Evolutionary conservation across 2,888 invertebrate genomes (phyloP).

Genomic region (Antitype chi): DNA sequence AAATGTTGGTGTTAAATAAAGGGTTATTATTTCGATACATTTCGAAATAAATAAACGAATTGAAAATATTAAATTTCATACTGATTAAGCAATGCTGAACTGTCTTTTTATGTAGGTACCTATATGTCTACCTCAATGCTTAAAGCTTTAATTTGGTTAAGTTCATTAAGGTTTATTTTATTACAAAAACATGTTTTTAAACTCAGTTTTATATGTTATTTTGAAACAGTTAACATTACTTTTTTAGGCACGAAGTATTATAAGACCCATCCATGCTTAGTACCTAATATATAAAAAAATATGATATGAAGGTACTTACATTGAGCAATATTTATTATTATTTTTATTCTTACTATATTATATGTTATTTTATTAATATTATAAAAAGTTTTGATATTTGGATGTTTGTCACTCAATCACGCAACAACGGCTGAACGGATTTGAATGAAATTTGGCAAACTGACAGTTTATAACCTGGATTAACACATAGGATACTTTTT

Average conservation of each 20-base stretch:
- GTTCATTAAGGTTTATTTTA: background rate
- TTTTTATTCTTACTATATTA: too few species aligned
- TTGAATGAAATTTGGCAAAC: too few species aligned
- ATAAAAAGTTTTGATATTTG: too few species aligned
- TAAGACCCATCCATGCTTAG: background rate
- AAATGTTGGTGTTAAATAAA: constrained; percentile 50
- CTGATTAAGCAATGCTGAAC: constrained; percentile 12
- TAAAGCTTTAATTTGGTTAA: background rate
- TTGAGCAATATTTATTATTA: background rate
- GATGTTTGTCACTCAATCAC: too few species aligned
- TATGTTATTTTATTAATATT: too few species aligned
- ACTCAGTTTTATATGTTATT: background rate
- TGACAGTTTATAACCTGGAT: too few species aligned
- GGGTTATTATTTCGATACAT: constrained; percentile 35
- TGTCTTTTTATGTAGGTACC: background rate
- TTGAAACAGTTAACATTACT: background rate
- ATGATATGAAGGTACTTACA: background rate
- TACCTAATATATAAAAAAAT: background rate
- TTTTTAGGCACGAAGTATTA: background rate
- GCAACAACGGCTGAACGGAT: too few species aligned
- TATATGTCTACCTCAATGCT: background rate
- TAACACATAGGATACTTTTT: too few species aligned
- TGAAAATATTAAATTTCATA: constrained; percentile 26
- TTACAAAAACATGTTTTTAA: background rate
- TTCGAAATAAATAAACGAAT: background rate